Evolutionary conservation across 2,888 invertebrate species (phyloP).

Genomic region (Agelastica alni): DNA sequence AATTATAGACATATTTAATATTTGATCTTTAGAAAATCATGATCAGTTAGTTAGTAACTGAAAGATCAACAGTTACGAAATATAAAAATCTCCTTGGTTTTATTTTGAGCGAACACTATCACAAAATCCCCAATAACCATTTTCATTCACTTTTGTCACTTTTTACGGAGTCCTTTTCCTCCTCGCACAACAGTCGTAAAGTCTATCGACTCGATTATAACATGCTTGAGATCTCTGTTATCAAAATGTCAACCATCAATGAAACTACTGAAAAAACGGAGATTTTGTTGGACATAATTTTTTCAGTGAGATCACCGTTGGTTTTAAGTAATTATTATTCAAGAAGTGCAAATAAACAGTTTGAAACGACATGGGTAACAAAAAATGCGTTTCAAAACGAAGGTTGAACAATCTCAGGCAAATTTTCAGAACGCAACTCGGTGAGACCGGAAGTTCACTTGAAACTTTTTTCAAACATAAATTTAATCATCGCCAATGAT

Average conservation of each 20-base stretch:
- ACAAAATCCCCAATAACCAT: conserved; percentile 26
- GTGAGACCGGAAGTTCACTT: background rate
- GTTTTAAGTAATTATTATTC: background rate
- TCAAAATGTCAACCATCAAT: conserved; percentile 15
- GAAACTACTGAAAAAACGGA: conserved; percentile 26
- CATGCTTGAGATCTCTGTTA: conserved; percentile 16
- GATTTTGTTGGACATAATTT: conserved; percentile 29
- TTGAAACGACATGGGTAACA: conserved; percentile 40
- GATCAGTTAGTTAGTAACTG: background rate
- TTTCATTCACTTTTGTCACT: conserved; percentile 25
- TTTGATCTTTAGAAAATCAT: conserved; percentile 21
- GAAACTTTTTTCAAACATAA: background rate
- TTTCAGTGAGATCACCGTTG: conserved; percentile 12
- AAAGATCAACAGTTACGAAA: conserved; percentile 16
- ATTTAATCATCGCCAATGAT: background rate
- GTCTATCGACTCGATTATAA: too few relatives aligned
- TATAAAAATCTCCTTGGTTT: conserved; percentile 25
- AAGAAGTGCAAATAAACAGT: conserved; percentile 14
- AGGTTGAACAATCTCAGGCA: conserved; percentile 1
- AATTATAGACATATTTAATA: conserved; percentile 21
- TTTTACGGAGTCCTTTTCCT: conserved; percentile 33
- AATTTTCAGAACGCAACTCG: conserved; percentile 4
- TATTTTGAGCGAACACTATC: conserved; percentile 27
- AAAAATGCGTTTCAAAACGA: conserved; percentile 30
- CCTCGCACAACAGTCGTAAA: conserved; percentile 16